Percentiles rank a stretch among this genome's conserved stretches.
These are phyloP conservation scores for Drosophila baimaii DNA, from an alignment of 1,140 invertebrate species.

Conservation along the genomic window DNA sequence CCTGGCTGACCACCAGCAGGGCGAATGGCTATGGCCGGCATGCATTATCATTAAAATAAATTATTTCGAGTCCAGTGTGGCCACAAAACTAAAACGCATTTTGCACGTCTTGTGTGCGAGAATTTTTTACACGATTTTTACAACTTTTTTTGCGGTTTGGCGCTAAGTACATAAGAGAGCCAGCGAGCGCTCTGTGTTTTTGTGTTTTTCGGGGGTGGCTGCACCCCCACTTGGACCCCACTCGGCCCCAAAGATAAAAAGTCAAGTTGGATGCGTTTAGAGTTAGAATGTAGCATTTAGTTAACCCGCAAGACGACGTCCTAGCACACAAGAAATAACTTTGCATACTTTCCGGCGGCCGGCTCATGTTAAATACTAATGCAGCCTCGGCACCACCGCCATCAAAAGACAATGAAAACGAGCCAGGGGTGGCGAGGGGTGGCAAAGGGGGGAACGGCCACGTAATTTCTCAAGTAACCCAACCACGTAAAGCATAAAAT, in stretches of 20 bases:
- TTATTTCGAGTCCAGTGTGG: conserved; percentile 69
- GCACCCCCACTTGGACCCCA: too few species aligned
- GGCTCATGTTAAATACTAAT: conserved; percentile 75
- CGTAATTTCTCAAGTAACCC: conserved; percentile 82
- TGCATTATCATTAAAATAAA: conserved; percentile 84
- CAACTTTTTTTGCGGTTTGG: conserved; percentile 65
- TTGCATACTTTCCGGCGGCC: conserved; percentile 78
- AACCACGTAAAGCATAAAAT: conserved; percentile 83
- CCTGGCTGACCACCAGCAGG: conserved; percentile 12
- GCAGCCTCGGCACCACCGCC: conserved; percentile 42
- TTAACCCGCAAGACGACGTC: conserved; percentile 33
- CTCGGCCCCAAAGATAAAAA: conserved; percentile 59
- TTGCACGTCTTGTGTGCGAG: conserved; percentile 75
- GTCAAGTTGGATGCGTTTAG: conserved; percentile 65
- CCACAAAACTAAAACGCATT: conserved; percentile 67
- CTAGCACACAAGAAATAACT: conserved; percentile 72
- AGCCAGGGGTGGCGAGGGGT: background rate
- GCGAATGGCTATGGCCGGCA: conserved; percentile 62
- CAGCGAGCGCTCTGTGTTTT: conserved; percentile 42
- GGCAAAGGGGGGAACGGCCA: conserved; percentile 55
- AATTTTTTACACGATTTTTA: conserved; percentile 83
- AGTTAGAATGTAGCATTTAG: conserved; percentile 63
- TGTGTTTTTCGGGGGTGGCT: background rate
- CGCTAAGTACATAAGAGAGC: conserved; percentile 70
- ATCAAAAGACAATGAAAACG: conserved; percentile 49